Evolutionary conservation across 2,888 invertebrate genomes (phyloP).

Genomic region (Cetonia aurata): DNA sequence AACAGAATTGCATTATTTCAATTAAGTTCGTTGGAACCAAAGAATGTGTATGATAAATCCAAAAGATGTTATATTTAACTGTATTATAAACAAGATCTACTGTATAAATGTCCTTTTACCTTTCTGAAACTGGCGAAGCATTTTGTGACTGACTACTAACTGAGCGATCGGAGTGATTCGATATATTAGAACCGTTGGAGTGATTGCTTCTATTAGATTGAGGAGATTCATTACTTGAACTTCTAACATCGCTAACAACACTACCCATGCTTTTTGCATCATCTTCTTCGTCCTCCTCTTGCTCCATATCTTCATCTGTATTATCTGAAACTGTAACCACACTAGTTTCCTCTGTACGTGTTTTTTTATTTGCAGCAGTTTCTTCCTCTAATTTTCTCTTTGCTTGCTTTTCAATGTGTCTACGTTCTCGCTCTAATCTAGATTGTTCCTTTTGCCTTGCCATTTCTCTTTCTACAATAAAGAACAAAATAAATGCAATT

Average conservation of each 20-base stretch:
- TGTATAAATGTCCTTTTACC: constrained; percentile 1
- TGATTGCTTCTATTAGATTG: constrained; percentile 39
- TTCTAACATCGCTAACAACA: constrained; percentile 52
- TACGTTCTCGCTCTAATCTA: constrained; percentile 79
- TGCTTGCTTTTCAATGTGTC: constrained; percentile 69
- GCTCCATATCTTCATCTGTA: constrained; percentile 59
- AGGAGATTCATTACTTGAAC: constrained; percentile 52
- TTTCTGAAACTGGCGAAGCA: constrained; percentile 45
- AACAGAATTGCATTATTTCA: too few relatives aligned
- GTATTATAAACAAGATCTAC: background rate
- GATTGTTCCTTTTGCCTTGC: constrained; percentile 83
- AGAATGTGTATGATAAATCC: too few relatives aligned
- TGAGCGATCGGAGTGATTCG: constrained; percentile 28
- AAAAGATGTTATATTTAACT: too few relatives aligned
- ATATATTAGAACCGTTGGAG: constrained; percentile 18
- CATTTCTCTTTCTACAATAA: constrained; percentile 79
- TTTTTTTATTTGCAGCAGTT: constrained; percentile 59
- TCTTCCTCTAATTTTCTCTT: constrained; percentile 62
- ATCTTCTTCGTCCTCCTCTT: constrained; percentile 58
- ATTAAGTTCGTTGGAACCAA: too few relatives aligned
- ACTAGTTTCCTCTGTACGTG: constrained; percentile 58
- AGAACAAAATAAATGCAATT: too few relatives aligned
- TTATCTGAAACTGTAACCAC: constrained; percentile 65
- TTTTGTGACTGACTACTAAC: constrained; percentile 44
- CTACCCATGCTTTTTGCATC: constrained; percentile 56